A percentile compares a stretch with the other conserved stretches of the same genome.
These are phyloP conservation scores for Malurus splendens DNA, from an alignment of 2,797 vertebrate species.

Conservation along the genomic window DNA sequence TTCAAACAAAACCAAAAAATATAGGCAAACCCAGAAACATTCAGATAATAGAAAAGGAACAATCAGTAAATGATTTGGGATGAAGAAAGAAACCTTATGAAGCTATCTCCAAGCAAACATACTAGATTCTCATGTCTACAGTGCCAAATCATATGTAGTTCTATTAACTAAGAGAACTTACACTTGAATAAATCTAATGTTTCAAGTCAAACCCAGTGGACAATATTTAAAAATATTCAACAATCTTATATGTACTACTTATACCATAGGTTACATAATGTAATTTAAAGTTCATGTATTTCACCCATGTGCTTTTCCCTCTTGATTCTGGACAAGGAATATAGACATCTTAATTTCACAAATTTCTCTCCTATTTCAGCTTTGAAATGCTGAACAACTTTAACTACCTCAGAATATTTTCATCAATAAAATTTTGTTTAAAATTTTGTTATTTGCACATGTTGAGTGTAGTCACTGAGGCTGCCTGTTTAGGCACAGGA, in stretches of 20 bases:
- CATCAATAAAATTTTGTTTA: not conserved
- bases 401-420: not conserved
- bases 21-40: not conserved
- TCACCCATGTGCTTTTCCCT: not conserved
- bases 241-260: not conserved
- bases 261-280: not conserved
- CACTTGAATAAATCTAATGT: not conserved
- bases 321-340: not conserved
- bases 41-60: not conserved
- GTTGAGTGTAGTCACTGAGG: not conserved
- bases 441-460: not conserved
- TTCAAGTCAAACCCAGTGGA: not conserved
- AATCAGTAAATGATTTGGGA: not conserved
- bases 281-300: not conserved
- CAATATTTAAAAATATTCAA: not conserved
- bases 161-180: not conserved
- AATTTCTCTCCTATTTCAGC: not conserved
- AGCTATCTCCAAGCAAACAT: not conserved
- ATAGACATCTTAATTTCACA: not conserved
- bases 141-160: not conserved
- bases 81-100: not conserved
- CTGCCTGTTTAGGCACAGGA: rapidly evolving
- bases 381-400: not conserved
- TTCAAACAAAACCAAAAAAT: not conserved
- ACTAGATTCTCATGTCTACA: not conserved